These are phyloP conservation scores for Drosophila orosa DNA, from an alignment of 1,140 invertebrate species.

Conservation along the genomic window DNA sequence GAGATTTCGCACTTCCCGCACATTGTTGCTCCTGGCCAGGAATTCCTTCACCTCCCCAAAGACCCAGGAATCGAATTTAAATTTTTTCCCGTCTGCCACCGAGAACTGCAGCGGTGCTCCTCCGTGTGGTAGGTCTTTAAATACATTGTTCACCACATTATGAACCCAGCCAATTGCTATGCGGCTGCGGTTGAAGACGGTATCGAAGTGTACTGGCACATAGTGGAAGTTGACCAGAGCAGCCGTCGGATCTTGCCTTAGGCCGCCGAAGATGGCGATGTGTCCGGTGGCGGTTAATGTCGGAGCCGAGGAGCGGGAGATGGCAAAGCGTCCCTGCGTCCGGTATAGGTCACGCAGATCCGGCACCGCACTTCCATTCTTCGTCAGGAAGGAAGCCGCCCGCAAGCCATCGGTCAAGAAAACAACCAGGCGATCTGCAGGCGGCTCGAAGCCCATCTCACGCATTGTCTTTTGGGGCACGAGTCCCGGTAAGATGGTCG, in stretches of 20 bases:
- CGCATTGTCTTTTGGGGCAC: constrained; percentile 84
- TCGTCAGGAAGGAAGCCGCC: constrained; percentile 90
- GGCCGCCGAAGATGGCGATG: constrained; percentile 95
- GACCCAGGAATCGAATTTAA: constrained; percentile 2
- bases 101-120: constrained; percentile 11
- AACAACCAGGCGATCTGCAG: constrained; percentile 91
- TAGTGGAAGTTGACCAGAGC: constrained; percentile 97
- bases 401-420: constrained; percentile 95
- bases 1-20: constrained; percentile 84
- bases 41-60: constrained; percentile 84
- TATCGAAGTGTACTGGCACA: constrained; percentile 98
- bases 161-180: constrained; percentile 87
- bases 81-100: background rate
- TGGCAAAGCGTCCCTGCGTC: constrained; percentile 90
- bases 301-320: constrained; percentile 95
- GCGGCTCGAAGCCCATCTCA: constrained; percentile 84
- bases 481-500: constrained; percentile 86
- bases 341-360: constrained; percentile 66
- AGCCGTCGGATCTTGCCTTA: constrained; percentile 98
- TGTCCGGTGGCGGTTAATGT: constrained; percentile 98
- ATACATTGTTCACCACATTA: background rate
- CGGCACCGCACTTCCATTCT: constrained; percentile 51
- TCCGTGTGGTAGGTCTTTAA: background rate
- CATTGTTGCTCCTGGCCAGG: constrained; percentile 85
- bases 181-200: constrained; percentile 94